Conservation (phyloP, 2,888 invertebrate genomes). For the Cryptocephalus moraei region DNA sequence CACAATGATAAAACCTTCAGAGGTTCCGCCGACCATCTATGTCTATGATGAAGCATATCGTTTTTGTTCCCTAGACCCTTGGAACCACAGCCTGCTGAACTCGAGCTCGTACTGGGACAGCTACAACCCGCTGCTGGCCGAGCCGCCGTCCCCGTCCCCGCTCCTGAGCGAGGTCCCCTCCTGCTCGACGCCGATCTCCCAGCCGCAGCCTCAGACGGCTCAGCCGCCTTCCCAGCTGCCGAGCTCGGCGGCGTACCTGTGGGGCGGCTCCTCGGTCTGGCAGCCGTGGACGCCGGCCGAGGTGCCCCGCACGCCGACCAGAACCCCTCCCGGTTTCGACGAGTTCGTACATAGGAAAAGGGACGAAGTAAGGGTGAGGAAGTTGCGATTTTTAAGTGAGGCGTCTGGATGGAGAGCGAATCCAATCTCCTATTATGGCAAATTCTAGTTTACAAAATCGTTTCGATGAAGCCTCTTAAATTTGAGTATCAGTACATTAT, state of each 20-base stretch:
- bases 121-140: conserved; percentile 21
- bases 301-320: conserved; percentile 29
- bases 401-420: too few relatives aligned
- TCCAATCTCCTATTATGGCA: too few relatives aligned
- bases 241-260: conserved; percentile 28
- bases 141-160: conserved; percentile 17
- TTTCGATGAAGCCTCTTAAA: too few relatives aligned
- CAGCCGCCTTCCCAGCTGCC: conserved; percentile 8
- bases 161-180: conserved; percentile 7
- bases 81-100: conserved; percentile 21
- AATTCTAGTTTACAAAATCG: too few relatives aligned
- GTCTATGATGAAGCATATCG: too few relatives aligned
- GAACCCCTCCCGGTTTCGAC: conserved; percentile 36
- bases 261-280: conserved; percentile 38
- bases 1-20: too few relatives aligned
- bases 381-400: too few relatives aligned
- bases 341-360: conserved; percentile 13
- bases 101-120: conserved; percentile 22
- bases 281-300: conserved; percentile 31
- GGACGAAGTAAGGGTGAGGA: conserved; percentile 13
- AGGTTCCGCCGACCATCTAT: too few relatives aligned
- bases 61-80: conserved; percentile 20
- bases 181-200: background rate
- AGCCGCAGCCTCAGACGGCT: background rate
- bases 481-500: too few relatives aligned